Evolutionary conservation across 2,888 invertebrate genomes (phyloP).

Genomic region (Hololepta plana): DNA sequence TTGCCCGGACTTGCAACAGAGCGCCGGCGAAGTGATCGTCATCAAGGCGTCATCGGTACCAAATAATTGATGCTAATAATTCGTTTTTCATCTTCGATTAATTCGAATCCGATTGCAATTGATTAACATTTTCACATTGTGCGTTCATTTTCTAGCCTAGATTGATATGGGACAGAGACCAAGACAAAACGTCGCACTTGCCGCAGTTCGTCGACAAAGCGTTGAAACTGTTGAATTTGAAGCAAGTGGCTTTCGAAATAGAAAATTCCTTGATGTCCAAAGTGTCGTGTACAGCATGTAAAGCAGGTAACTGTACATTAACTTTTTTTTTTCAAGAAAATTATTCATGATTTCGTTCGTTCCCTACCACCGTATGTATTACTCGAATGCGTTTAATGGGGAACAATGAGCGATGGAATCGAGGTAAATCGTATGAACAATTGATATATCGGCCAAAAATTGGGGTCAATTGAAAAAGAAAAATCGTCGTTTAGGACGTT

Average conservation of each 20-base stretch:
- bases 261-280: constrained; percentile 85
- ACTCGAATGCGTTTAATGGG: no score
- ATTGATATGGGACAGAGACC: constrained; percentile 55
- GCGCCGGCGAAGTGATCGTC: no score
- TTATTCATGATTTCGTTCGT: no score
- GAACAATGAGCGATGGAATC: no score
- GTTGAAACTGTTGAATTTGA: constrained; percentile 60
- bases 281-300: constrained; percentile 81
- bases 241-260: constrained; percentile 71
- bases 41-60: no score
- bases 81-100: constrained; percentile 1
- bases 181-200: constrained; percentile 48
- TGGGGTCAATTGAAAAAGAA: no score
- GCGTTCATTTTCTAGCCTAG: constrained; percentile 21
- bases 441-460: no score
- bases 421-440: no score
- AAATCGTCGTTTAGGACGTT: no score
- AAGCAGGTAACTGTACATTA: constrained; percentile 38
- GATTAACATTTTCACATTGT: constrained; percentile 4
- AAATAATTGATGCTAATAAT: constrained; percentile 3
- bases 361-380: no score
- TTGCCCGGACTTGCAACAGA: no score
- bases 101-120: constrained; percentile 5
- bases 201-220: constrained; percentile 72
- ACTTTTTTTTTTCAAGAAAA: no score